Evolutionary conservation across 2,888 invertebrate genomes (phyloP).

Genomic region (Lycia hirtaria): DNA sequence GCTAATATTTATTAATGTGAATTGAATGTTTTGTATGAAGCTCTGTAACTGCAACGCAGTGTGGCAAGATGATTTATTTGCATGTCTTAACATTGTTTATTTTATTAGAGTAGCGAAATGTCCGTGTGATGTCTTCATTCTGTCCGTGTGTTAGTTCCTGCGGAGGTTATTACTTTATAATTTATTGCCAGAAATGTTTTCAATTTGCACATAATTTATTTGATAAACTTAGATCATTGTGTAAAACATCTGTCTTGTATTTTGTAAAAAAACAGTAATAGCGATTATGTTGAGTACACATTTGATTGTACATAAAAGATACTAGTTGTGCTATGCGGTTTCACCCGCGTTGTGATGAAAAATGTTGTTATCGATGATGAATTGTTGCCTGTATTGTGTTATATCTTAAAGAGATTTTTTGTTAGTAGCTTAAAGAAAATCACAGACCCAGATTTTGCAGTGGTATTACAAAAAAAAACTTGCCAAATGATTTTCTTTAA

Average conservation of each 20-base stretch:
- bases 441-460: too few species aligned
- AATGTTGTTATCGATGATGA: too few species aligned
- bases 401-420: too few species aligned
- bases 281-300: too few species aligned
- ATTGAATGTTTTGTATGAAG: constrained; percentile 6
- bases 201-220: constrained; percentile 19
- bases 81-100: constrained; percentile 25
- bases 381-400: too few species aligned
- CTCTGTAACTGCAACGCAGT: constrained; percentile 5
- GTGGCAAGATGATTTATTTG: constrained; percentile 21
- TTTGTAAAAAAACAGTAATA: not conserved
- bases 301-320: too few species aligned
- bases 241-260: not conserved
- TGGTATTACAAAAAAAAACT: too few species aligned
- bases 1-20: too few species aligned
- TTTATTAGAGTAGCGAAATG: constrained; percentile 19
- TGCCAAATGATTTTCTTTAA: too few species aligned
- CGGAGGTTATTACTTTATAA: constrained; percentile 17
- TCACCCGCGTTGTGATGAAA: too few species aligned
- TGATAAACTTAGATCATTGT: not conserved
- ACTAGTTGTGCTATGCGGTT: too few species aligned
- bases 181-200: constrained; percentile 27
- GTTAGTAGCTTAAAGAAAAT: too few species aligned
- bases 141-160: constrained; percentile 10
- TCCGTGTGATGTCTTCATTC: constrained; percentile 22